These are phyloP conservation scores for Hyphantria cunea DNA, from an alignment of 1,140 invertebrate genomes.

Conservation along the genomic window DNA sequence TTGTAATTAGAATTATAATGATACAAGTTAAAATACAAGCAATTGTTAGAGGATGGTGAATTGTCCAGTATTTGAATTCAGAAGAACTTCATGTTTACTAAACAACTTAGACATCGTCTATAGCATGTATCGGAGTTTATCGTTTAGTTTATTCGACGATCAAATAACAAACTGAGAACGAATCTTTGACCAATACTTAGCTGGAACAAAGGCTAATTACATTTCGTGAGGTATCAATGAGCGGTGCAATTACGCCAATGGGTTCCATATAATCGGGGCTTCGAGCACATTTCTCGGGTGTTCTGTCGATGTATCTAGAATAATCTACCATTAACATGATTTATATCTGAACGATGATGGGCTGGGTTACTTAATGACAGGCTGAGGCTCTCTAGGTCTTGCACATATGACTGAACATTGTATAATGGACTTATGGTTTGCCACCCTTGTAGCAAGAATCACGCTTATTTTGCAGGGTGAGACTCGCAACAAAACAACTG, in stretches of 20 bases:
- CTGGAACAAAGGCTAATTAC: slow-evolving; percentile 72
- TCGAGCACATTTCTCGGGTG: slow-evolving; percentile 66
- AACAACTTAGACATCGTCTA: too few species aligned
- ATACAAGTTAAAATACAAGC: too few species aligned
- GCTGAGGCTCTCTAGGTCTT: slow-evolving; percentile 47
- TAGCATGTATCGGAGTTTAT: too few species aligned
- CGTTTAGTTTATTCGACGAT: slow-evolving; percentile 18
- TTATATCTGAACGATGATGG: slow-evolving; percentile 71
- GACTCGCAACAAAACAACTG: too few species aligned
- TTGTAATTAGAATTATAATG: too few species aligned
- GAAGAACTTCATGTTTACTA: too few species aligned
- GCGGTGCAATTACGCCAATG: slow-evolving; percentile 69
- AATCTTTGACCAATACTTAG: slow-evolving; percentile 48
- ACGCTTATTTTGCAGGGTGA: too few species aligned
- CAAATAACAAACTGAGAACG: slow-evolving; percentile 54
- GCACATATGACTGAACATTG: slow-evolving; percentile 57
- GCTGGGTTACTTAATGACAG: slow-evolving; percentile 67
- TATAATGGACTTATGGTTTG: too few species aligned
- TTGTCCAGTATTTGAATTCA: too few species aligned
- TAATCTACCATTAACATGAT: slow-evolving; percentile 78
- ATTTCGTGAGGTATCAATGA: slow-evolving; percentile 74
- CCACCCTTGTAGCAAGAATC: too few species aligned
- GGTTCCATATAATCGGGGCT: slow-evolving; percentile 64
- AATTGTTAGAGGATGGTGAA: too few species aligned
- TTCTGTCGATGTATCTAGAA: slow-evolving; percentile 71